Conservation (phyloP, 2,113 vertebrate species). For the Junco hyemalis region DNA sequence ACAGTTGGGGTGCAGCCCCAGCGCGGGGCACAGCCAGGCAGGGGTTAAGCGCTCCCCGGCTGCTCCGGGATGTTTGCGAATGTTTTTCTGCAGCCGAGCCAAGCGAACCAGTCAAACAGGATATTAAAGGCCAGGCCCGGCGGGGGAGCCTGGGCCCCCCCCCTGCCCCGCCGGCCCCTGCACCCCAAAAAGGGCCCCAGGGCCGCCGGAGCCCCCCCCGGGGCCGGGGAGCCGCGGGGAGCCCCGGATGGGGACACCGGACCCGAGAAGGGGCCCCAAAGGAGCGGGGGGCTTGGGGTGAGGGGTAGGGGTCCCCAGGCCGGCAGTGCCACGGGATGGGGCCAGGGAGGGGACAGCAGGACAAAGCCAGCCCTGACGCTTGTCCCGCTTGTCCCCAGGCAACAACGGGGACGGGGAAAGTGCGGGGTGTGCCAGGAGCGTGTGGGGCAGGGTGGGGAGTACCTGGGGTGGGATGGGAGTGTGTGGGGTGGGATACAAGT, state of each 20-base stretch:
- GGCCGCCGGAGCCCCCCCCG: not conserved
- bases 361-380: not conserved
- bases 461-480: no score
- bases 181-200: not conserved
- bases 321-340: not conserved
- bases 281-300: fast-evolving
- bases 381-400: not conserved
- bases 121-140: conserved; percentile 59
- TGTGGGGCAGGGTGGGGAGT: no score
- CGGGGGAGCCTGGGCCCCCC: not conserved
- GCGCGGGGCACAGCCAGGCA: not conserved
- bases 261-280: not conserved
- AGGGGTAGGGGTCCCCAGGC: not conserved
- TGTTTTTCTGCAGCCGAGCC: conserved; percentile 56
- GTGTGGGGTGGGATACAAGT: no score
- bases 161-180: not conserved
- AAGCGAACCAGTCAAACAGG: conserved; percentile 69
- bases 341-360: no score
- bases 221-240: not conserved
- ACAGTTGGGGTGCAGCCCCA: not conserved
- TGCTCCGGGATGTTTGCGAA: conserved; percentile 63
- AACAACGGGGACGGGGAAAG: not conserved
- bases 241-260: not conserved
- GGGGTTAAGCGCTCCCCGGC: conserved; percentile 52
- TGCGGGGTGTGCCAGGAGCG: not conserved